phyloP scores from a whole-genome alignment of 2,113 vertebrate species.

The Aythya baeri region DNA sequence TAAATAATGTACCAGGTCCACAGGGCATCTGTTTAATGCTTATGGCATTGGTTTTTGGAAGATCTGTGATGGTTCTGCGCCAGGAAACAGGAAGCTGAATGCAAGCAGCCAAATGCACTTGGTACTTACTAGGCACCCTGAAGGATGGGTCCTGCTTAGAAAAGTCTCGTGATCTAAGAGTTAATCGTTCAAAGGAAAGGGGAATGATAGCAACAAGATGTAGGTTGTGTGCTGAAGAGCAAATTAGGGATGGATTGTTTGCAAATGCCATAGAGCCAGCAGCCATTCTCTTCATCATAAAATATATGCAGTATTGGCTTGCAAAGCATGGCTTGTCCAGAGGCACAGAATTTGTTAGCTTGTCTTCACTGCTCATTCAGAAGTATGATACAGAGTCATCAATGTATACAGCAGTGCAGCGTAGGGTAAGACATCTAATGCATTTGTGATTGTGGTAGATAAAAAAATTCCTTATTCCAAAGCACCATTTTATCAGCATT shows the following conservation, averaged over 20 bases:
- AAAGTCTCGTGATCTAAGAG: neutral
- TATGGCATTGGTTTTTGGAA: neutral
- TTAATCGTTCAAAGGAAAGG: neutral
- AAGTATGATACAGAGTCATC: neutral
- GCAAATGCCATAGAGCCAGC: neutral
- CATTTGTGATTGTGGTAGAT: neutral
- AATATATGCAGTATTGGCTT: neutral
- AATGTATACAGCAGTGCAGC: neutral
- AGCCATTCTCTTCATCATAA: neutral
- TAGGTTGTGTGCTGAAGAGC: neutral
- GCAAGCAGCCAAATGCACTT: neutral
- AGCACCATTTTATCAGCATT: neutral
- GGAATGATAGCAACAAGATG: neutral
- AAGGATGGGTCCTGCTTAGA: neutral
- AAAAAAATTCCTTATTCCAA: neutral
- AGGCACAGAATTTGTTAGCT: neutral
- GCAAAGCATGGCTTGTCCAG: neutral
- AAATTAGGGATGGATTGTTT: slow-evolving; percentile 21
- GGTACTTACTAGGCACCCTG: neutral
- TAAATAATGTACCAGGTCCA: rapidly evolving
- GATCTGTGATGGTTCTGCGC: neutral
- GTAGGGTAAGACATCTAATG: neutral
- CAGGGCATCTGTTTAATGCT: neutral
- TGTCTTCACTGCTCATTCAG: neutral
- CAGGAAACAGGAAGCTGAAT: neutral